Conservation (phyloP, 2,797 vertebrate genomes). For the Podargus strigoides region DNA sequence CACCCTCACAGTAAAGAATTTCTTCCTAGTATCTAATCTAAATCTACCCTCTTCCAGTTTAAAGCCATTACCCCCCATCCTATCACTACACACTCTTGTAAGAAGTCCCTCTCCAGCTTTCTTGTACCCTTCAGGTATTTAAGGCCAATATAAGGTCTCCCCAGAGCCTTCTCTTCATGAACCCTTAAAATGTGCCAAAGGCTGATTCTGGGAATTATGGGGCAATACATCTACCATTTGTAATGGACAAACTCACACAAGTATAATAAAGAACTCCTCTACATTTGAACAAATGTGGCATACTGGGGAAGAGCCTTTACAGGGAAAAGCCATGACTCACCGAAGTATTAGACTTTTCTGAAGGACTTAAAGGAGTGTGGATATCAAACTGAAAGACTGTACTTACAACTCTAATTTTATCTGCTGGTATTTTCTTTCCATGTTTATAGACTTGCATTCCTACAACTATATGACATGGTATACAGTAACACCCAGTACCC, state of each 20-base stretch:
- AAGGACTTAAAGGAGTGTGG: not conserved
- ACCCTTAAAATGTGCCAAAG: not conserved
- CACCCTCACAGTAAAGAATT: too few species aligned
- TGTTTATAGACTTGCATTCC: not conserved
- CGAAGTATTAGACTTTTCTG: not conserved
- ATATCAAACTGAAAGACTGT: not conserved
- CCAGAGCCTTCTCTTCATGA: too few species aligned
- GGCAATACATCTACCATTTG: not conserved
- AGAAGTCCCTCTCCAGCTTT: too few species aligned
- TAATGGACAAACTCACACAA: not conserved
- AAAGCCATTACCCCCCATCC: too few species aligned
- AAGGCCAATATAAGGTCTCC: too few species aligned
- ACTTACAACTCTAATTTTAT: not conserved
- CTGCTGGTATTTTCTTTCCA: not conserved
- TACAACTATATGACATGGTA: not conserved
- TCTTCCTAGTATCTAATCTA: too few species aligned
- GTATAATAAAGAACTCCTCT: not conserved
- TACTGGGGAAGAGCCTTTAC: not conserved
- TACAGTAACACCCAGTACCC: not conserved
- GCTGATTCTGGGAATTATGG: not conserved
- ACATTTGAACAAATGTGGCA: not conserved
- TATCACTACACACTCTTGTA: too few species aligned
- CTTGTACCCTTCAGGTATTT: too few species aligned
- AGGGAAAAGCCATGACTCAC: not conserved
- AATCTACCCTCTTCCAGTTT: too few species aligned